Conservation (phyloP, 1,140 invertebrate genomes). For the Zaprionus capensis region DNA sequence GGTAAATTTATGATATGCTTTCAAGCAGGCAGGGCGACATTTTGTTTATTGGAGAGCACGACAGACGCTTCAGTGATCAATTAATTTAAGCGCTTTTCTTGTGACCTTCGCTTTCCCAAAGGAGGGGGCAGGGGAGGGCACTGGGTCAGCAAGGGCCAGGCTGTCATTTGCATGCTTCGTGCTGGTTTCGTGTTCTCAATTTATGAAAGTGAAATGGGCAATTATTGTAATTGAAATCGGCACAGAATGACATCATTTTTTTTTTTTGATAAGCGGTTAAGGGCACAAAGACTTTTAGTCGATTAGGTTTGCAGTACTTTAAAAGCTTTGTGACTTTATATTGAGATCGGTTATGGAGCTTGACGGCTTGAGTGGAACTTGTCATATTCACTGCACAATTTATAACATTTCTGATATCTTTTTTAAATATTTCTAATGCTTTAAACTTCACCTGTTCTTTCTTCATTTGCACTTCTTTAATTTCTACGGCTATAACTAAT, state of each 20-base stretch:
- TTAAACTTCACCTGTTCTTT: too few species aligned
- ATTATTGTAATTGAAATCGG: slow-evolving; percentile 48
- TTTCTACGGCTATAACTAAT: neutral
- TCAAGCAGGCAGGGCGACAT: slow-evolving; percentile 22
- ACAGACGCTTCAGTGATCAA: slow-evolving; percentile 53
- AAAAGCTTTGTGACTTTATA: neutral
- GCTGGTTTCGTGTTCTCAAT: slow-evolving; percentile 35
- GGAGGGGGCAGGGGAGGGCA: too few species aligned
- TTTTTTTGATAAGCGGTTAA: slow-evolving; percentile 8
- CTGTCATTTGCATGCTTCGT: slow-evolving; percentile 67
- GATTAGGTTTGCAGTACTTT: neutral
- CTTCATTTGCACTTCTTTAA: too few species aligned
- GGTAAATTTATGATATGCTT: slow-evolving; percentile 59
- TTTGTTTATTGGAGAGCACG: slow-evolving; percentile 60
- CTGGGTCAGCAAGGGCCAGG: neutral
- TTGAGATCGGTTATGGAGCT: neutral
- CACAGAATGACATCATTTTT: slow-evolving; percentile 39
- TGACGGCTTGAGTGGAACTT: neutral
- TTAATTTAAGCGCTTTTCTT: slow-evolving; percentile 63
- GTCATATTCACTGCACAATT: too few species aligned
- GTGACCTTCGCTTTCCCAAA: neutral
- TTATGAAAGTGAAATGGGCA: slow-evolving; percentile 57
- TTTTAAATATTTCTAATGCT: too few species aligned
- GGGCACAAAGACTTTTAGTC: neutral
- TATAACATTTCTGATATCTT: too few species aligned